Conservation (phyloP, 2,113 vertebrate species). For the Hippocampus mohnikei region DNA sequence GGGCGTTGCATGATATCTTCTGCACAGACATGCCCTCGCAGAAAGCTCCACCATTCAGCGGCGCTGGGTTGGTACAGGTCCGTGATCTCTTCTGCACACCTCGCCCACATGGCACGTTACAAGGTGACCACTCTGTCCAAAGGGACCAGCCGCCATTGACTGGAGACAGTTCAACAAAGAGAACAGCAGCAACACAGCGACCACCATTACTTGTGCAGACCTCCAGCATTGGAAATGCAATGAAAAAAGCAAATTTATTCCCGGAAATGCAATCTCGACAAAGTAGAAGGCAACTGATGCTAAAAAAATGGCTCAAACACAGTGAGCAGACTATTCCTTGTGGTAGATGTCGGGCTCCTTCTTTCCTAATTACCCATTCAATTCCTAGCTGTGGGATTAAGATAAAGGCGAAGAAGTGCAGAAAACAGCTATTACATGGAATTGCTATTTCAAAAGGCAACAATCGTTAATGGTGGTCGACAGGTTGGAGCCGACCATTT, state of each 20-base stretch:
- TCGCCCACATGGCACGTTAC: conserved; percentile 87
- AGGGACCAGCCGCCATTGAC: conserved; percentile 95
- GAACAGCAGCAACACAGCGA: conserved; percentile 1
- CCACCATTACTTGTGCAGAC: conserved; percentile 3
- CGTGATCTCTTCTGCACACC: conserved; percentile 91
- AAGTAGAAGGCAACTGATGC: conserved; percentile 7
- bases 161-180: conserved; percentile 50
- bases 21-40: conserved; percentile 93
- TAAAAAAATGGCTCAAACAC: conserved; percentile 28
- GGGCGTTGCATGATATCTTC: conserved; percentile 88
- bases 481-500: conserved; percentile 44
- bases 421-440: conserved; percentile 37
- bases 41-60: conserved; percentile 90
- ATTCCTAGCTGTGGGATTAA: conserved; percentile 39
- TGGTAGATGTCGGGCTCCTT: conserved; percentile 24
- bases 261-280: conserved; percentile 24
- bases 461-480: conserved; percentile 30
- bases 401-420: conserved; percentile 31
- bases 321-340: conserved; percentile 20
- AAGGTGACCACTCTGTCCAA: conserved; percentile 92
- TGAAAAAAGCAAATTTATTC: conserved; percentile 32
- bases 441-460: conserved; percentile 34
- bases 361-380: conserved; percentile 44
- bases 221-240: conserved; percentile 22
- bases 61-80: conserved; percentile 92